Evolutionary conservation across 2,113 vertebrate species (phyloP), one percentile per base, ranked within the genome.

Genomic region (Psilopsiagon aurifrons): DNA sequence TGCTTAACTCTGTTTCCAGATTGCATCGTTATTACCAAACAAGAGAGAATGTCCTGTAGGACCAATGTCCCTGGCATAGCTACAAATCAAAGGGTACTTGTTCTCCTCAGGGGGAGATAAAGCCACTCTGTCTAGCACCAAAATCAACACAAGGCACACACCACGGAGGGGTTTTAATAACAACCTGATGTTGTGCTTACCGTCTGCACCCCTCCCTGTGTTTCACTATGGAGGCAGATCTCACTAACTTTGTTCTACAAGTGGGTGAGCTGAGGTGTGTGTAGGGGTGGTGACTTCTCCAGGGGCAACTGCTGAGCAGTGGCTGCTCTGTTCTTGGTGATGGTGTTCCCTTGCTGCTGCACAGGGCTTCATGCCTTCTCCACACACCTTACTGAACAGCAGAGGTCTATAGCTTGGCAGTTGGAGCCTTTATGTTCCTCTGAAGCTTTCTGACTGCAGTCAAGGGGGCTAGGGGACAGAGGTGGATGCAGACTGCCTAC

Each of bases 181-280:
- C 22, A 54, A 10, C 7, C 6, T 20, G 17, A 1, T 18, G 23
- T 44, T 1, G 0, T 46, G 60, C 29, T 74, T 37, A 12, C 20
- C 1, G 15, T 47, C 44, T 76, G 57, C n/a, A 22, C 12, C 22
- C 7, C 7, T 83, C 35, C 11, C 10, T 11, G 7, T 0, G 0
- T 41, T 66, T 47, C 41, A 8, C 35, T 11, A 5, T 46, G 54
- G 47, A 51, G 55, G 20, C 18, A 79, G 70, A 24, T 27, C 35
- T 79, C 10, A 0, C 17, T 44, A 3, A 13, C 27, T 89, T 54
- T 35, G 31, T 75, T 64, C 60, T 68, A 43, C 18, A 49, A 11
- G 9, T 77, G 41, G 19, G 17, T 2, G 10, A 86, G 49, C 52
- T 62, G 75, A 46, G 47, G 22, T 54, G 24, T 0, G 1, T 49